These are phyloP conservation scores for Petrocephalus microphthalmus DNA, from an alignment of 2,113 vertebrate genomes.

Conservation along the genomic window DNA sequence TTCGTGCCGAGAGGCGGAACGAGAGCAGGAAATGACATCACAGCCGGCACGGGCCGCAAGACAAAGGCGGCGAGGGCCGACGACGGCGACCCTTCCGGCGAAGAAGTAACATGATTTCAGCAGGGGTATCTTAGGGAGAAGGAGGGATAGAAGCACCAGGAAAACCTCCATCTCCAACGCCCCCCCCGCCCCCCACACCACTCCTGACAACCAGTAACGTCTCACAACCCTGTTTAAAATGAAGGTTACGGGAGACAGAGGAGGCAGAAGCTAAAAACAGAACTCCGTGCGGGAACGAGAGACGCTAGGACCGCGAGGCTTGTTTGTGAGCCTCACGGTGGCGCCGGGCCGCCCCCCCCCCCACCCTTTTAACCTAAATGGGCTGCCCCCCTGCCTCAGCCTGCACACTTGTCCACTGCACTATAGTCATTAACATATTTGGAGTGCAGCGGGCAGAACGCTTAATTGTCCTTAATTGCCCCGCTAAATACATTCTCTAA, in stretches of 20 bases:
- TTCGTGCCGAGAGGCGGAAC: slow-evolving; percentile 17
- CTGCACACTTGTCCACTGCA: slow-evolving; percentile 63
- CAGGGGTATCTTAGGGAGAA: slow-evolving; percentile 11
- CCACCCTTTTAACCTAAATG: slow-evolving; percentile 62
- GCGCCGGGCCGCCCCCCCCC: slow-evolving; percentile 23
- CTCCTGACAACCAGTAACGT: not conserved
- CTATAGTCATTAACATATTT: slow-evolving; percentile 77
- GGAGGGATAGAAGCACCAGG: not conserved
- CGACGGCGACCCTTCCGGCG: slow-evolving; percentile 14
- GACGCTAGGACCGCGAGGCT: slow-evolving; percentile 26
- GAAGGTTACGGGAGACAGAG: slow-evolving; percentile 44
- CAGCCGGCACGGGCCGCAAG: not conserved
- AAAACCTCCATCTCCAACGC: not conserved
- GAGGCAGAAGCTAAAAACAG: slow-evolving; percentile 36
- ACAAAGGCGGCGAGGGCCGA: not conserved
- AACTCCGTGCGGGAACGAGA: slow-evolving; percentile 26
- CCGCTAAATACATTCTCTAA: slow-evolving; percentile 78
- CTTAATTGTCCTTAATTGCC: slow-evolving; percentile 89
- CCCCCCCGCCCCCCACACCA: too few relatives aligned
- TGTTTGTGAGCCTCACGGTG: slow-evolving; percentile 47
- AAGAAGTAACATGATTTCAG: not conserved
- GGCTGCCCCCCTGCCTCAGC: slow-evolving; percentile 60
- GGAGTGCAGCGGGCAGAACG: slow-evolving; percentile 79
- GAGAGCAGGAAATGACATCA: slow-evolving; percentile 6
- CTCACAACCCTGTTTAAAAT: slow-evolving; percentile 28